Conservation (phyloP, 2,888 invertebrate species). For the Sepioteuthis lessoniana region DNA sequence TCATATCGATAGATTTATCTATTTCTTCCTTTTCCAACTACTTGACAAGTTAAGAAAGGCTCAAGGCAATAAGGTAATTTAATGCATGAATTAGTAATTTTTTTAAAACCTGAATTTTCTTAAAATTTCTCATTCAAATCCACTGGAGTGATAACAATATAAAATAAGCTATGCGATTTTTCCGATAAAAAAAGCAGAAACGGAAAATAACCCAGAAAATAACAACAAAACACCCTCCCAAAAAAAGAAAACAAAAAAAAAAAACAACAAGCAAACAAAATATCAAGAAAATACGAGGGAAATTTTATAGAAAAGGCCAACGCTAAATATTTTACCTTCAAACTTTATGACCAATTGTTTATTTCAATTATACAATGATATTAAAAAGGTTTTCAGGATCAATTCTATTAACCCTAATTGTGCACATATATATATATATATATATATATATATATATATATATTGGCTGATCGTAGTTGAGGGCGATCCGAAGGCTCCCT, state of each 20-base stretch:
- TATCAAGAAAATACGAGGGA: background rate
- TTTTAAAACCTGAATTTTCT: background rate
- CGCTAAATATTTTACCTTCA: background rate
- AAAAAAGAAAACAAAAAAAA: background rate
- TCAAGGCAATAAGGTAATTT: background rate
- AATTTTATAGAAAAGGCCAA: background rate
- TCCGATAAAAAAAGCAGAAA: background rate
- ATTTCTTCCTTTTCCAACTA: too few relatives aligned
- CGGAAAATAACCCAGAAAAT: too few relatives aligned
- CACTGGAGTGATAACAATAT: background rate
- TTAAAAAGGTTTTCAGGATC: too few relatives aligned
- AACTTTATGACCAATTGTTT: background rate
- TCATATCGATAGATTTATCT: too few relatives aligned
- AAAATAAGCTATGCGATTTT: background rate
- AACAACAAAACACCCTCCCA: too few relatives aligned
- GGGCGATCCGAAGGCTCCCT: too few relatives aligned
- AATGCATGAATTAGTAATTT: background rate
- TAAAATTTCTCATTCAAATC: background rate
- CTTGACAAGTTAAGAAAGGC: background rate
- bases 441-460: too few relatives aligned
- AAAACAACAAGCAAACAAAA: too few relatives aligned
- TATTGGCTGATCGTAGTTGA: too few relatives aligned
- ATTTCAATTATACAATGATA: too few relatives aligned
- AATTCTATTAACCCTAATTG: too few relatives aligned
- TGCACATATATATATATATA: too few relatives aligned